phyloP scores from a whole-genome alignment of 2,113 vertebrate species.

The Talpa occidentalis region DNA sequence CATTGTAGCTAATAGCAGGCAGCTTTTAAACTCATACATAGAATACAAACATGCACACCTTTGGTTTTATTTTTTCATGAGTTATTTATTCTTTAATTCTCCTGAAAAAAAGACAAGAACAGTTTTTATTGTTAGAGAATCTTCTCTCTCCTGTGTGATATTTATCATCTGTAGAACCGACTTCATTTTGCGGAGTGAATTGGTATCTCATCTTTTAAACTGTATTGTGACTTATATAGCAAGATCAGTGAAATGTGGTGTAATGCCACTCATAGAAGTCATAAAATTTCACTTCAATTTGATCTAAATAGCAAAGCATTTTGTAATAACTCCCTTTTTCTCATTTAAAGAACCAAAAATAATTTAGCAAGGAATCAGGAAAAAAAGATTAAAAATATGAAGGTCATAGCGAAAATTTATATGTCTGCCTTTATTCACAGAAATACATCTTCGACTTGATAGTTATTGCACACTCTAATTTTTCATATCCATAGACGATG shows the following conservation, averaged over 20 bases:
- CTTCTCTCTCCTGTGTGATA: neutral
- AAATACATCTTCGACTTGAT: conserved; percentile 18
- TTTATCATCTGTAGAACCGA: conserved; percentile 61
- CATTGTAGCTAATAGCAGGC: neutral
- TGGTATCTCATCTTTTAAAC: conserved; percentile 61
- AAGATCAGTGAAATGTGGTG: conserved; percentile 70
- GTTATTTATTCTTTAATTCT: conserved; percentile 65
- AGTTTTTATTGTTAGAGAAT: conserved; percentile 47
- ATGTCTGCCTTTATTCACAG: conserved; percentile 47
- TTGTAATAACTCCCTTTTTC: conserved; percentile 43
- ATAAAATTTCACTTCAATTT: conserved; percentile 60
- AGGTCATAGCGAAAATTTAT: conserved; percentile 49
- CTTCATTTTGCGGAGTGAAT: conserved; percentile 53
- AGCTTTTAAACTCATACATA: neutral
- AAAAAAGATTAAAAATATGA: conserved; percentile 40
- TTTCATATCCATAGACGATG: conserved; percentile 29
- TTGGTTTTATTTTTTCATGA: conserved; percentile 47
- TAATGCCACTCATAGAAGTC: conserved; percentile 52
- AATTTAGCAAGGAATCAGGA: neutral
- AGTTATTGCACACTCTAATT: neutral
- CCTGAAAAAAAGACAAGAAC: neutral
- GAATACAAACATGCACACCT: conserved; percentile 3
- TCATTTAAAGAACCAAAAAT: conserved; percentile 64
- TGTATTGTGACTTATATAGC: conserved; percentile 64
- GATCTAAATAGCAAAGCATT: conserved; percentile 50